Evolutionary conservation across 2,797 vertebrate species (phyloP).

Genomic region (Catostomus latipinnis): DNA sequence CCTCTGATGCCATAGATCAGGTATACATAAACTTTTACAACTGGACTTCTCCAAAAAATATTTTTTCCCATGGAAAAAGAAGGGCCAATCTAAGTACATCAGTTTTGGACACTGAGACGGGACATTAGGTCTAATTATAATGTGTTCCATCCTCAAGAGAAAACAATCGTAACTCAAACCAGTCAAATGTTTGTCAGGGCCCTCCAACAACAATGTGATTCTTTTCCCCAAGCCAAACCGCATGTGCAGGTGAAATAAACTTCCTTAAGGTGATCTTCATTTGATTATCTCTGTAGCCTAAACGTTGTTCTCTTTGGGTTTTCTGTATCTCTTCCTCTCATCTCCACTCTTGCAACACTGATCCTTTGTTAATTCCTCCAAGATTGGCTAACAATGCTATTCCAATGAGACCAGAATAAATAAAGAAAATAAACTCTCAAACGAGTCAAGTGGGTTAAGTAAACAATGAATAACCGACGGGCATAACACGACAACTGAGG

Average conservation of each 20-base stretch:
- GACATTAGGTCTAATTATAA: constrained; percentile 24
- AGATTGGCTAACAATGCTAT: constrained; percentile 60
- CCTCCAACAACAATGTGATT: constrained; percentile 28
- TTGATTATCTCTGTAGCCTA: constrained; percentile 64
- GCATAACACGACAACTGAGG: constrained; percentile 57
- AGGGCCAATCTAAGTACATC: constrained; percentile 9
- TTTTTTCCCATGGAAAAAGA: constrained; percentile 4
- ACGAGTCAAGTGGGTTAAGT: constrained; percentile 64
- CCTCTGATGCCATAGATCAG: too few species aligned
- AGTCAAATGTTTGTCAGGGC: constrained; percentile 24
- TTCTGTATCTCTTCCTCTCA: constrained; percentile 66
- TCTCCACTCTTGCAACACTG: constrained; percentile 53
- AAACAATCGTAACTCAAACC: constrained; percentile 34
- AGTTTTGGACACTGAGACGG: neutral
- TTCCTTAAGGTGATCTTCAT: constrained; percentile 66
- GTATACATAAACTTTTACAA: too few species aligned
- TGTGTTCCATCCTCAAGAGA: constrained; percentile 33
- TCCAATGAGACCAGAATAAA: constrained; percentile 53
- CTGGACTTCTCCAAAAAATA: neutral
- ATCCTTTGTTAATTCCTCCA: constrained; percentile 67
- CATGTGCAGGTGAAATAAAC: constrained; percentile 64
- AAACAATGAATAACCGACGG: constrained; percentile 61
- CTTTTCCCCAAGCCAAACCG: constrained; percentile 62
- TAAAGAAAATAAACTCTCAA: constrained; percentile 64
- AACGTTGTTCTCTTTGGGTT: constrained; percentile 67